Base-by-base conservation (phyloP, 2,888 invertebrate species). In the Andrena marginata region DNA sequence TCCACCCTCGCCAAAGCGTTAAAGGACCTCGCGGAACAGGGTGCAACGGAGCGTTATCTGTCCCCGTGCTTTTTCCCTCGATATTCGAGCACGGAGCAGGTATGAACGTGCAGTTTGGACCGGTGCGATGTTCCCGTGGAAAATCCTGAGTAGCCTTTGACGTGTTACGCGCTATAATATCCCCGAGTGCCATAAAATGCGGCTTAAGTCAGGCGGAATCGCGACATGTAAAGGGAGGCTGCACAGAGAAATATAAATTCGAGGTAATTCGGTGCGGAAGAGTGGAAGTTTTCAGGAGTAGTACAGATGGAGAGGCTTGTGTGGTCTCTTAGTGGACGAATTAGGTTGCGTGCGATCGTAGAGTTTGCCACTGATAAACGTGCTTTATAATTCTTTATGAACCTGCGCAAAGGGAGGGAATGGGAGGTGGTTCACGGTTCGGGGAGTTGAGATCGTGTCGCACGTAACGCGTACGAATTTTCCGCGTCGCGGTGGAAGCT, bases 11-110 rank as follows among this genome's bases (percentile, higher is more conserved):
- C 20, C 35, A 13, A 31, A 63, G 2, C 77, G 80, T 80, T 62
- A 79, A 82, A 72, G 80, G 72, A 78, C 67, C 67, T 48, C 23
- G 31, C 68, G 63, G 63, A 86, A 77, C 81, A n/a, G 74, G 42
- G 75, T 59, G 85, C 80, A 85, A 79, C 82, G 79, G 79, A 20
- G 80, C 84, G 86, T 84, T 82, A 84, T 82, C 79, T 76, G 80
- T 77, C 65, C 72, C 42, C 42, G 42, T 16, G 62, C 72, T 79
- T 77, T 79, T 78, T 80, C 69, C 54, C 67, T 64, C 74, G 67
- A 72, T 86, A 84, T 84, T 68, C 84, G 42, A 23, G 60, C n/a
- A 7, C 56, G 60, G 59, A 49, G 68, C 82, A 73, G 70, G 59
- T 68, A 82, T 82, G 68, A 76, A 80, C 35, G 31, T 7, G 13